Base-by-base conservation (phyloP, 1,140 invertebrate genomes). In the Lutraria rhynchaena region DNA sequence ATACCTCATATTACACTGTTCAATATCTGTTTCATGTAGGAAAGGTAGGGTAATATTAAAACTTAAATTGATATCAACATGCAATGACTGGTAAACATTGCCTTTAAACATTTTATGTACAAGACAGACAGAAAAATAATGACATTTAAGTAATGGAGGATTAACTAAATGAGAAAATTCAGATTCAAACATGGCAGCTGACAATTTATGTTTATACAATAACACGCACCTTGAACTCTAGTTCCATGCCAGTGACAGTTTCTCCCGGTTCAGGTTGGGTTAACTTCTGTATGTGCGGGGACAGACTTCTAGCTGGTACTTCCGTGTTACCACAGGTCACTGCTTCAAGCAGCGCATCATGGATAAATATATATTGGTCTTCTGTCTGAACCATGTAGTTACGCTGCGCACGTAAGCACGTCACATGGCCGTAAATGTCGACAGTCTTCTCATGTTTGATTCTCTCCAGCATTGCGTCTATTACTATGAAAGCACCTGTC, bases 361-460 rank as follows among this genome's bases (percentile, higher is more conserved):
- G 98, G 84, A 99, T 99, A 93, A 99, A 99, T 74, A 99, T 98
- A 92, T 99, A 99, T 92, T 99, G 99, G 92, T 99, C 99, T 92
- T 99, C 99, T 0, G 99, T 99, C 93, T 99, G 97, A 33, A 93
- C 92, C 90, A 93, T 92, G 86, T 92, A 93, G 86, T 93, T 93
- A 22, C 99, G 95, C 92, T 99, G 99, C 15, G 98, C 97, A 75
- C 99, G 94, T 27, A 99, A 93, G 89, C 97, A 98, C 3, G 98
- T 99, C 4, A 99, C 98, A 93, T 99, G 98, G 4, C 98, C 99
- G 90, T 99, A 99, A 77, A 99, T 99, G 91, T 99, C 99, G 9
- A 99, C 96, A 70, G 97, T 98, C 90, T 98, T 98, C 90, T 99
- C 98, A 90, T 99, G 96, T 84, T 91, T 90, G 41, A 93, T 91